These are phyloP conservation scores for Rhyacophila evoluta DNA, from an alignment of 2,888 invertebrate species.

Conservation along the genomic window DNA sequence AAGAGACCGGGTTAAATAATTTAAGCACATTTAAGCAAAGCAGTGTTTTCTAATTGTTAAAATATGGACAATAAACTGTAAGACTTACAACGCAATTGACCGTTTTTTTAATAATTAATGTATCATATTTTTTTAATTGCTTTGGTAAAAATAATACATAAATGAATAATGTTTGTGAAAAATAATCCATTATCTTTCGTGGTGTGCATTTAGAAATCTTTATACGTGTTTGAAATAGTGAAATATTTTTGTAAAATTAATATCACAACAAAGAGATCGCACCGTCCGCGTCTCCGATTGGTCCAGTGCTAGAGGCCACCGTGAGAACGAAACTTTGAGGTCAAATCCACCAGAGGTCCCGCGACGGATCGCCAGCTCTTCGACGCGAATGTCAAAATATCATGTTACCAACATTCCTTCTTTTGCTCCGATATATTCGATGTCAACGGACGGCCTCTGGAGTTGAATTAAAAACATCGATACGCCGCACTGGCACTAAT, in stretches of 20 bases:
- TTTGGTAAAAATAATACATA: no score
- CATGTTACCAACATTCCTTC: neutral
- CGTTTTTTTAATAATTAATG: no score
- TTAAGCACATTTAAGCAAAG: no score
- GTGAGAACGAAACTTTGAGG: constrained; percentile 14
- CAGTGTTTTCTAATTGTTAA: no score
- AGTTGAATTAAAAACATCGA: no score
- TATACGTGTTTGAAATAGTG: neutral
- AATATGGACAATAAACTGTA: no score
- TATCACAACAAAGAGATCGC: neutral
- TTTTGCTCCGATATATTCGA: neutral
- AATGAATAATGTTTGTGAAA: no score
- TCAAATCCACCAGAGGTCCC: constrained; percentile 2
- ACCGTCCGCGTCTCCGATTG: neutral
- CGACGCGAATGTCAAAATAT: constrained; percentile 18
- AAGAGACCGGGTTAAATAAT: no score
- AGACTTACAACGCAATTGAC: no score
- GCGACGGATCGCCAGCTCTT: constrained; percentile 7
- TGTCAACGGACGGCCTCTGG: neutral
- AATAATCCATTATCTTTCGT: no score
- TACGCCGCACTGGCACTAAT: no score
- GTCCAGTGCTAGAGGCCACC: neutral
- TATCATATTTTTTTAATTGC: no score
- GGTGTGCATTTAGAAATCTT: neutral
- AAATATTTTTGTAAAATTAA: neutral